Base-by-base conservation (phyloP, 2,797 vertebrate genomes). In the Danio tinwini region DNA sequence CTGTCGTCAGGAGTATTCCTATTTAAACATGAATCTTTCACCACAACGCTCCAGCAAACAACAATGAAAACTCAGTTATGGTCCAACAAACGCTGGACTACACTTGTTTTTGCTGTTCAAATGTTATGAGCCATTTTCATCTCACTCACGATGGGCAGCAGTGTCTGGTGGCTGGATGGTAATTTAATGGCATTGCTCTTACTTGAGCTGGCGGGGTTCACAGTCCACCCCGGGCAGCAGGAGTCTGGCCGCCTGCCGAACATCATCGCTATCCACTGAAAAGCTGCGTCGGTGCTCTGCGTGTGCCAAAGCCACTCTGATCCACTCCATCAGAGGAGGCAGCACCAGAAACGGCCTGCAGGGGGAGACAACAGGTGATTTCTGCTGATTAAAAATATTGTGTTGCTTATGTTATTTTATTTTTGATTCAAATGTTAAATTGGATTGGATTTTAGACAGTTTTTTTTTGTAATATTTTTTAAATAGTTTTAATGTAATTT, bases 281-380 rank as follows among this genome's bases (percentile, higher is more conserved):
- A 96, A 95, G 86, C 97, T 98, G 90, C 97, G 95, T 29, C 97
- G 95, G 93, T 99, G 96, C 76, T 96, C 97, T 0, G 96, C 95
- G 76, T 98, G 97, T 76, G 96, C 97, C 89, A 95, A 93, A 0
- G 97, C 93, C 81, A 98, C 97, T 19, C 98, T 94, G 61, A 98
- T 95, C 98, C 98, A 99, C 91, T 99, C 97, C 96, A 98, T 98
- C 89, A 99, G 90, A 5, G 97, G 97, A 0, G 98, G 98, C 90
- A 98, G 95, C 89, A 96, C 94, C 80, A 97, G 90, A 88, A 98
- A 98, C 0, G 97, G 97, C 95, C 98, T 99, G 94, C 40, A 84
- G 87, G 89, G 84, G 89, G 91, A 88, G 89, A 90, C 78, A 88
- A 76, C 86, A 63, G 49, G 29, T 39, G 64, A 64, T 73, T 64